A percentile compares a stretch with the other conserved stretches of the same genome.
Evolutionary conservation across 2,888 invertebrate genomes (phyloP).

Genomic region (Pristionchus arcanus): DNA sequence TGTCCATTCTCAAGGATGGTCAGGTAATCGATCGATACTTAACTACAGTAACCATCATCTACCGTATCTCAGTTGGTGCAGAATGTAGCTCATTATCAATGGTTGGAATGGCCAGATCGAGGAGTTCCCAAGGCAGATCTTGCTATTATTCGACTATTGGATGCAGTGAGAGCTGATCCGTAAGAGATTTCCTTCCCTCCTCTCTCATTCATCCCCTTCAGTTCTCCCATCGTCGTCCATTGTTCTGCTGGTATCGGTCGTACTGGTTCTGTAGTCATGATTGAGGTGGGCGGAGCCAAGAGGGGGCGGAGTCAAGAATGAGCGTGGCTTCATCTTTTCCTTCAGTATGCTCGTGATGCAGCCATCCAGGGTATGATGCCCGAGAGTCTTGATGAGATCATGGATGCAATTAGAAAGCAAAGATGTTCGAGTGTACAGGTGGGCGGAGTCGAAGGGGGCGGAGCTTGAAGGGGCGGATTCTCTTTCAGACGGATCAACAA

Average conservation of each 20-base stretch:
- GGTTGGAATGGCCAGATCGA: conserved; percentile 53
- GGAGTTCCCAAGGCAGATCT: conserved; percentile 54
- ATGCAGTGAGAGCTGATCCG: conserved; percentile 36
- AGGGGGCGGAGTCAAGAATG: background rate
- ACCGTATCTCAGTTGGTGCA: conserved; percentile 46
- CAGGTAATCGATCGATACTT: conserved; percentile 18
- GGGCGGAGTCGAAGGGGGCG: conserved; percentile 28
- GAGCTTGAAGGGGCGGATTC: background rate
- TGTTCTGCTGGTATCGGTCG: conserved; percentile 53
- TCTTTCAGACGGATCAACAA: conserved; percentile 49
- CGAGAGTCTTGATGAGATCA: background rate
- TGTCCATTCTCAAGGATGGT: conserved; percentile 37
- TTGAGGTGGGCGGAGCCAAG: conserved; percentile 48
- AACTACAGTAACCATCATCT: background rate
- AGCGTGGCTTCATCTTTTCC: background rate
- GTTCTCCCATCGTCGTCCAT: conserved; percentile 45
- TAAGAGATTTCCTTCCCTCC: background rate
- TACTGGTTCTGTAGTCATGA: conserved; percentile 50
- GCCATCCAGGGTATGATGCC: conserved; percentile 27
- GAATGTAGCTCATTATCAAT: conserved; percentile 42
- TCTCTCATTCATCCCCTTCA: background rate
- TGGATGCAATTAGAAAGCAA: conserved; percentile 46
- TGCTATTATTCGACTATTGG: conserved; percentile 13
- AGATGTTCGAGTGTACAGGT: conserved; percentile 50
- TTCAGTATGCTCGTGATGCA: conserved; percentile 50